These are phyloP conservation scores for Neocrepidodera transversa DNA, from an alignment of 2,888 invertebrate genomes.

Conservation along the genomic window DNA sequence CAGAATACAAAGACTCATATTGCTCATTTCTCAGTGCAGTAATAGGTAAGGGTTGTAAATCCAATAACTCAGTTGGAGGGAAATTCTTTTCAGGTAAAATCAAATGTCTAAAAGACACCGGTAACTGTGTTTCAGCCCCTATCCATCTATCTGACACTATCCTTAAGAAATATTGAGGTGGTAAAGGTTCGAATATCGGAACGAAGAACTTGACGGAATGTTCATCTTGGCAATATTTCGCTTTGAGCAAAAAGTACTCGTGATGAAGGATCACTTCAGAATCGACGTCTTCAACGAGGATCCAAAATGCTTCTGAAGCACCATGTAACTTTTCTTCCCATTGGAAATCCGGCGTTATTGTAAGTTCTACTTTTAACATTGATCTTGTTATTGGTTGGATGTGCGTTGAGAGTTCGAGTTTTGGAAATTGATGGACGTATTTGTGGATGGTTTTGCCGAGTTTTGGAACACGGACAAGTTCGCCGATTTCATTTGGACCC, in stretches of 20 bases:
- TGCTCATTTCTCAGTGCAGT: constrained; percentile 88
- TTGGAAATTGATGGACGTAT: constrained; percentile 96
- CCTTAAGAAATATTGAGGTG: constrained; percentile 96
- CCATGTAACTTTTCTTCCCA: constrained; percentile 96
- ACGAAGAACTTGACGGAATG: constrained; percentile 98
- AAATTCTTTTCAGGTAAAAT: constrained; percentile 98
- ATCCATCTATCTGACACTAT: constrained; percentile 93
- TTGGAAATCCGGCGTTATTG: constrained; percentile 97
- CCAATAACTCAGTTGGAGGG: constrained; percentile 96
- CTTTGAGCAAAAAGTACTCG: constrained; percentile 90
- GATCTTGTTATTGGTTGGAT: constrained; percentile 97
- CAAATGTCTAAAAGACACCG: constrained; percentile 90
- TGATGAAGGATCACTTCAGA: constrained; percentile 93
- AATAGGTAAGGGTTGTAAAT: constrained; percentile 94
- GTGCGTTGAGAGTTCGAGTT: constrained; percentile 93
- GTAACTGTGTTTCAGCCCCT: constrained; percentile 93
- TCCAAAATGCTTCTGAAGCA: constrained; percentile 87
- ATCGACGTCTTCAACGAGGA: constrained; percentile 86
- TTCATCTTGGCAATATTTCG: constrained; percentile 93
- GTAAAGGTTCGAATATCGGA: constrained; percentile 97
- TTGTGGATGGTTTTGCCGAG: constrained; percentile 95
- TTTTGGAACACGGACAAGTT: constrained; percentile 89
- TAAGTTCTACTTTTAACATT: constrained; percentile 92
- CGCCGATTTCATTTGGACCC: constrained; percentile 96
- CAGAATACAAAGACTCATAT: constrained; percentile 85